Evolutionary conservation across 2,888 invertebrate species (phyloP), one percentile per base, ranked within the genome.

Genomic region (Zaprionus lineosus): DNA sequence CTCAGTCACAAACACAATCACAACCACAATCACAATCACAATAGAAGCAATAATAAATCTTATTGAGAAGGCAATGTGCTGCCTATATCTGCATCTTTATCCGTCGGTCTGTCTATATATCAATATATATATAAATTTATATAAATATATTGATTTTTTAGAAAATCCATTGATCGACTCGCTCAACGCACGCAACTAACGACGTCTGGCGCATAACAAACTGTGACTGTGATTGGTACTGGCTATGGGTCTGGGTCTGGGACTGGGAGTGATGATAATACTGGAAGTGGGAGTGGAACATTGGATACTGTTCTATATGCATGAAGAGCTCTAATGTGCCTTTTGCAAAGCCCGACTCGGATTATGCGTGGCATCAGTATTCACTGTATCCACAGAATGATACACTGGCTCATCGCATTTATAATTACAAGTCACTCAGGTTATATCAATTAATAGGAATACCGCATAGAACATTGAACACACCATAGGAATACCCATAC

Each of bases 291-390:
- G 50, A 56, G 18, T 48, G 69, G 55, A 21, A 37, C 12, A 16
- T 18, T 24, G 12, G 1, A n/a, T 48, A 53, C 61, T 61, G 44
- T 59, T 67, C 67, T 59, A 66, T 58, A 56, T 66, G 62, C 57
- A 51, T 19, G 41, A 21, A 40, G 44, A 28, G 41, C 36, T 61
- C 37, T 52, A 57, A 55, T 70, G 60, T 47, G 41, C 48, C 52
- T 47, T 51, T 60, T 21, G 52, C 44, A 28, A 24, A 48, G 39
- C 19, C 33, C 44, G 50, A 48, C 37, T 52, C 34, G 41, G 57
- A 74, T 81, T 74, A 72, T 81, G 78, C 72, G 69, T 69, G 78
- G 64, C 74, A 81, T 74, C 69, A 59, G 72, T 81, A 81, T 72
- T 77, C 69, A 81, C 66, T 77, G 51, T 55, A 28, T 28, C 9